phyloP scores from a whole-genome alignment of 2,113 vertebrate genomes.

The Burhinus oedicnemus region DNA sequence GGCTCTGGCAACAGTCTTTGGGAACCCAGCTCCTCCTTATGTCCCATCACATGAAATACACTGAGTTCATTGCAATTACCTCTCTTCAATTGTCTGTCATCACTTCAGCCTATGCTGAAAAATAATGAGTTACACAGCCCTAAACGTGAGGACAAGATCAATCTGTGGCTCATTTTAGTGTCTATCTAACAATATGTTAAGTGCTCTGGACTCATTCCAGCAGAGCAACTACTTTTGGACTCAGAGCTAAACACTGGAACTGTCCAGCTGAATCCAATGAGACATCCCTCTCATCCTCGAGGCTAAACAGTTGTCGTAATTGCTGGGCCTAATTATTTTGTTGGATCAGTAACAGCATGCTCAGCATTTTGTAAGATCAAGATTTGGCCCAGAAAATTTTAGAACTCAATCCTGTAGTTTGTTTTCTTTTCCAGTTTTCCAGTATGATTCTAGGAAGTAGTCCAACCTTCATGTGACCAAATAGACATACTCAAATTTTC shows the following conservation, averaged over 20 bases:
- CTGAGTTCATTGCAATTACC: constrained; percentile 11
- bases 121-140: not conserved
- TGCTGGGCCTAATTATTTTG: constrained; percentile 31
- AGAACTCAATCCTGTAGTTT: not conserved
- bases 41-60: constrained; percentile 13
- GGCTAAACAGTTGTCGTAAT: constrained; percentile 45
- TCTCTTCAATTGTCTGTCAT: constrained; percentile 38
- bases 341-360: not conserved
- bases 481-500: not conserved
- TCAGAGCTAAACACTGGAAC: not conserved
- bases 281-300: constrained; percentile 13
- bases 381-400: constrained; percentile 26
- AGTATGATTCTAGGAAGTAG: not conserved
- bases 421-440: constrained; percentile 27
- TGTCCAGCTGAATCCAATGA: constrained; percentile 41
- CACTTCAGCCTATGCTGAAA: constrained; percentile 11
- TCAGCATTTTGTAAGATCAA: constrained; percentile 38
- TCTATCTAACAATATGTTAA: not conserved
- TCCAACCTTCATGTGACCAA: not conserved
- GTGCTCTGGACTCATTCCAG: constrained; percentile 2
- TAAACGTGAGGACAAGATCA: not conserved
- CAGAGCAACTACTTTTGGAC: not conserved
- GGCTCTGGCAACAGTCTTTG: constrained; percentile 50
- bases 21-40: constrained; percentile 10
- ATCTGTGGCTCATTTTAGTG: constrained; percentile 10